A percentile compares a stretch with the other conserved stretches of the same genome.
Evolutionary conservation across 2,113 vertebrate genomes (phyloP).

Genomic region (Sturnira hondurensis): DNA sequence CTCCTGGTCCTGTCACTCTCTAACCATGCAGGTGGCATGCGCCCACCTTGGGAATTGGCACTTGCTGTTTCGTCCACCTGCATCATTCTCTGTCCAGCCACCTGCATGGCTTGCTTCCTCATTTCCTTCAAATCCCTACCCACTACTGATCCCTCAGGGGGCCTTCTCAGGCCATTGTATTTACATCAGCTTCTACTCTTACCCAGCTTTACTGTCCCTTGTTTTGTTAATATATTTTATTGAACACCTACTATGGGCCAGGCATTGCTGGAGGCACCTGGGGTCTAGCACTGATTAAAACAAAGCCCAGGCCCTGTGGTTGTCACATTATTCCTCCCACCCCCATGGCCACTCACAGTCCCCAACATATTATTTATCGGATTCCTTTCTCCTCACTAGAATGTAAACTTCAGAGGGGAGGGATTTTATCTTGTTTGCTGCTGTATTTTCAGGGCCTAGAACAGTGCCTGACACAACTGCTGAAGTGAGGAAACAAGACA

Average conservation of each 20-base stretch:
- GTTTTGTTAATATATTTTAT: background rate
- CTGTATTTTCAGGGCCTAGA: background rate
- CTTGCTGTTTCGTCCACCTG: background rate
- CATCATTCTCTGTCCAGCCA: background rate
- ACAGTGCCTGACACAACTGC: background rate
- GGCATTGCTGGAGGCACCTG: background rate
- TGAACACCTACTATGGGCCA: background rate
- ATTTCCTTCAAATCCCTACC: background rate
- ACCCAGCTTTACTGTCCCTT: background rate
- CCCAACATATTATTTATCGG: background rate
- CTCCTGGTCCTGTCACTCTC: background rate
- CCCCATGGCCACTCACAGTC: background rate
- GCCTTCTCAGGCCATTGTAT: background rate
- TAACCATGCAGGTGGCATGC: rapidly evolving
- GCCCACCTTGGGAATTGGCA: background rate
- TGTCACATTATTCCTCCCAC: background rate
- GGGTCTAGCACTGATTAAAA: background rate
- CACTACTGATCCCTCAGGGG: background rate
- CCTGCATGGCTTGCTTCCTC: background rate
- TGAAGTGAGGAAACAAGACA: background rate
- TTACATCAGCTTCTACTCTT: background rate
- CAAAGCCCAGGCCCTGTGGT: background rate
- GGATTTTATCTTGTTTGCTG: background rate
- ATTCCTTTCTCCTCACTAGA: background rate
- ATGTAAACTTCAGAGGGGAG: background rate